Conservation (phyloP, 1,140 invertebrate genomes). For the Papilio helenus region DNA sequence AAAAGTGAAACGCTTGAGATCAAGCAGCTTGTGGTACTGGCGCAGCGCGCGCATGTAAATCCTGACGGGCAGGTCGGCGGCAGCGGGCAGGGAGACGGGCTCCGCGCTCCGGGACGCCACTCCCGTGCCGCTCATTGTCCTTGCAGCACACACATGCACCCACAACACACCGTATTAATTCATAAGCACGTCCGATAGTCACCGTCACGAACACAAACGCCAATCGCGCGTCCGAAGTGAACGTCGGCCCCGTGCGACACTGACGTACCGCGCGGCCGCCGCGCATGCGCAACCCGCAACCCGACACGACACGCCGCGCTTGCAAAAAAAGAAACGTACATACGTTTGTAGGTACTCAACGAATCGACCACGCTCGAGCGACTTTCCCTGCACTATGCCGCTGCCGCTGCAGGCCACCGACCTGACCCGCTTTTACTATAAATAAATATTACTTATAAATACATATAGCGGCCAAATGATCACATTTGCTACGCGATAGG, state of each 20-base stretch:
- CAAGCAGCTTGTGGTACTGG: conserved; percentile 84
- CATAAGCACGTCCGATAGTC: conserved; percentile 59
- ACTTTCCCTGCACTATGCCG: conserved; percentile 70
- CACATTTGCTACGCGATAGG: conserved; percentile 7
- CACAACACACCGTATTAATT: conserved; percentile 58
- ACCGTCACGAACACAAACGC: conserved; percentile 58
- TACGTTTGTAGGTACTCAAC: conserved; percentile 61
- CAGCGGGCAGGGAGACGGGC: conserved; percentile 78
- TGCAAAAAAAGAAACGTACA: conserved; percentile 63
- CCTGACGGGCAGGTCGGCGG: conserved; percentile 83
- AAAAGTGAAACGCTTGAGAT: conserved; percentile 72
- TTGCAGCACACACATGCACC: conserved; percentile 57
- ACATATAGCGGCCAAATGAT: conserved; percentile 26
- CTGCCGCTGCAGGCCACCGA: conserved; percentile 52
- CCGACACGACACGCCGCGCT: conserved; percentile 53
- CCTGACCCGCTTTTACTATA: conserved; percentile 77
- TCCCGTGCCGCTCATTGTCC: conserved; percentile 71
- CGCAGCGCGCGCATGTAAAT: conserved; percentile 84
- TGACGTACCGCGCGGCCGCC: conserved; percentile 65
- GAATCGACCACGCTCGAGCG: conserved; percentile 60
- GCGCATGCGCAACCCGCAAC: conserved; percentile 66
- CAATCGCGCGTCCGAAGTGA: conserved; percentile 79
- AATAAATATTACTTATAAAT: conserved; percentile 49
- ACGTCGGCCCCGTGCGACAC: conserved; percentile 75
- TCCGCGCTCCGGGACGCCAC: conserved; percentile 66